A percentile compares a stretch with the other conserved stretches of the same genome.
phyloP scores from a whole-genome alignment of 2,888 invertebrate species.

The Octonoba sinensis region DNA sequence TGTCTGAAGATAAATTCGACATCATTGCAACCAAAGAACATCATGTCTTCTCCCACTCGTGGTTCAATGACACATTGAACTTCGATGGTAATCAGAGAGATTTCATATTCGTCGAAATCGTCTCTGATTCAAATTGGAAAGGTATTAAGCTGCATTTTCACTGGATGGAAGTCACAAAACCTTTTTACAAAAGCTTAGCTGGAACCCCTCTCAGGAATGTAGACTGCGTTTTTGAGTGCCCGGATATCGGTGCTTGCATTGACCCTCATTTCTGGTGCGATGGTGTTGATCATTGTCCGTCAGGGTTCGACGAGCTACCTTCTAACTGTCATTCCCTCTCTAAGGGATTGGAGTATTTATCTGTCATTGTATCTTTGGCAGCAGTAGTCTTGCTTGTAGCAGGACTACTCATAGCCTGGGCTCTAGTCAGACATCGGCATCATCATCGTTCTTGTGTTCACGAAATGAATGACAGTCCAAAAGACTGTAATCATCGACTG shows the following conservation, averaged over 20 bases:
- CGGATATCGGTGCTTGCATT: slow-evolving; percentile 85
- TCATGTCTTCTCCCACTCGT: slow-evolving; percentile 63
- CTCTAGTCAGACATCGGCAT: slow-evolving; percentile 32
- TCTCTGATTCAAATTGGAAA: slow-evolving; percentile 36
- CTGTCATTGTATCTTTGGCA: slow-evolving; percentile 26
- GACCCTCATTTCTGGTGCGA: slow-evolving; percentile 85
- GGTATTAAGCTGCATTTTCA: slow-evolving; percentile 51
- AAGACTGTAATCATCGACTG: slow-evolving; percentile 27
- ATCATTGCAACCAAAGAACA: slow-evolving; percentile 21
- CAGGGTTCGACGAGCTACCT: slow-evolving; percentile 77
- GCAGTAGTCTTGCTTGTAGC: slow-evolving; percentile 24
- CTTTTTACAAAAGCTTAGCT: slow-evolving; percentile 64
- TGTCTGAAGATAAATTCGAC: neutral
- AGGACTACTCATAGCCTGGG: slow-evolving; percentile 34
- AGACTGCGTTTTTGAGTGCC: slow-evolving; percentile 83
- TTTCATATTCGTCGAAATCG: slow-evolving; percentile 69
- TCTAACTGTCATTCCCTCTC: slow-evolving; percentile 59
- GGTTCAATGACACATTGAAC: slow-evolving; percentile 64
- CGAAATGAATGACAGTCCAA: slow-evolving; percentile 25
- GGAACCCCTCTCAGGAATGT: slow-evolving; percentile 66
- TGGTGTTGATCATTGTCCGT: slow-evolving; percentile 83
- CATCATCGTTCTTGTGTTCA: slow-evolving; percentile 1
- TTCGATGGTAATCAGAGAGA: slow-evolving; percentile 67
- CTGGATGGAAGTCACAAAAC: slow-evolving; percentile 65
- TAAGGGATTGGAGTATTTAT: slow-evolving; percentile 49